phyloP scores from a whole-genome alignment of 2,888 invertebrate genomes.

The Rhingia campestris region DNA sequence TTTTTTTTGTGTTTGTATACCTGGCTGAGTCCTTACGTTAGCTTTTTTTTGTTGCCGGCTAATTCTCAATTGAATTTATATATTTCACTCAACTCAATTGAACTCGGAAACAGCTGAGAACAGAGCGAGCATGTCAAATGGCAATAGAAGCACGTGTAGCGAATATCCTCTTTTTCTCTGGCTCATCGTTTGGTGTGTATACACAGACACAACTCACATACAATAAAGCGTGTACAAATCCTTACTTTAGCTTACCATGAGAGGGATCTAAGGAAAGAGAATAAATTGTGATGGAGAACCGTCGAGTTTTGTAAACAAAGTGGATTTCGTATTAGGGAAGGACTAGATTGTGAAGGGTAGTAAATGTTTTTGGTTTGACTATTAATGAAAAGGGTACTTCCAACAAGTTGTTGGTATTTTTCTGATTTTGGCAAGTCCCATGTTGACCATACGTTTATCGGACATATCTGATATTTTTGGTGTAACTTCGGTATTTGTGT shows the following conservation, averaged over 20 bases:
- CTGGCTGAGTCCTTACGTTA: constrained; percentile 37
- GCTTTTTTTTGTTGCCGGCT: constrained; percentile 28
- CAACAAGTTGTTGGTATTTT: no score
- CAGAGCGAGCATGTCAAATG: constrained; percentile 12
- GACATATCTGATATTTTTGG: no score
- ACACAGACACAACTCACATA: constrained; percentile 16
- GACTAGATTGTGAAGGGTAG: no score
- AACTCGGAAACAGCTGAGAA: constrained; percentile 58
- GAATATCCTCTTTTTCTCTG: constrained; percentile 21
- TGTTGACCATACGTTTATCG: no score
- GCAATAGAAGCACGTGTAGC: constrained; percentile 46
- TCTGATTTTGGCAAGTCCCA: no score
- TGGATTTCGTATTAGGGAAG: no score
- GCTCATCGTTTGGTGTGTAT: background rate
- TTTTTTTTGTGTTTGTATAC: constrained; percentile 10
- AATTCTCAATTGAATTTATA: constrained; percentile 57
- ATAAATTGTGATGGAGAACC: background rate
- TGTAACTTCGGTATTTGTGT: no score
- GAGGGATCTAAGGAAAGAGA: constrained; percentile 13
- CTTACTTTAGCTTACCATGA: constrained; percentile 21
- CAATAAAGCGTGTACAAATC: constrained; percentile 33
- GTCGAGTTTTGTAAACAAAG: no score
- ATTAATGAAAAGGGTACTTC: no score
- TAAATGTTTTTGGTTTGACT: no score
- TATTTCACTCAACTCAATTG: constrained; percentile 58